These are phyloP conservation scores for Oreotrochilus melanogaster DNA, from an alignment of 2,113 vertebrate genomes.

Conservation along the genomic window DNA sequence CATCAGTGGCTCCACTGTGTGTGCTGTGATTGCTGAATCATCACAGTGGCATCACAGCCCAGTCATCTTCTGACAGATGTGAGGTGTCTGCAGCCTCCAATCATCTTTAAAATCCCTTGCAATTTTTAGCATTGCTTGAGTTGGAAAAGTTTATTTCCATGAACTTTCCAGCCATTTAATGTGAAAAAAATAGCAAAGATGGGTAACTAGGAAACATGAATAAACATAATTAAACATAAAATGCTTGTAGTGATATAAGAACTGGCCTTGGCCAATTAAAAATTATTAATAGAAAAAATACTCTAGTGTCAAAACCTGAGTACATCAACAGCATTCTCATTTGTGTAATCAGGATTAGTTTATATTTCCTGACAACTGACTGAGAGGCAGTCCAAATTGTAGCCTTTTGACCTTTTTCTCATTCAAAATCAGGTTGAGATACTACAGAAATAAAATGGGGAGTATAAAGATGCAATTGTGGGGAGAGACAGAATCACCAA, in stretches of 20 bases:
- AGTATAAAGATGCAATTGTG: background rate
- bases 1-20: background rate
- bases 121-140: conserved; percentile 46
- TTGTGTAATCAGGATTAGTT: conserved; percentile 72
- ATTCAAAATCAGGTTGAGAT: conserved; percentile 14
- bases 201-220: conserved; percentile 73
- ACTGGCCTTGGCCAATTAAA: conserved; percentile 79
- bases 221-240: conserved; percentile 76
- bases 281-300: conserved; percentile 80
- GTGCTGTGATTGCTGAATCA: background rate
- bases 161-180: conserved; percentile 4
- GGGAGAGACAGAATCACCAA: background rate
- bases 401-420: conserved; percentile 61
- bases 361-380: conserved; percentile 68
- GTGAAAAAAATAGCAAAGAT: conserved; percentile 34
- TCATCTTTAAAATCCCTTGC: conserved; percentile 23
- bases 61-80: background rate
- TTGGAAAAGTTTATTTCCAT: conserved; percentile 49
- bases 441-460: background rate
- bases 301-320: conserved; percentile 45
- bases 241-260: conserved; percentile 58
- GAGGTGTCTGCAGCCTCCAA: background rate
- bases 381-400: conserved; percentile 52
- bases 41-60: background rate
- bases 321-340: conserved; percentile 56